Percentiles rank a stretch among this genome's conserved stretches.
Conservation (phyloP, 1,140 invertebrate species). For the Lepeophtheirus salmonis region DNA sequence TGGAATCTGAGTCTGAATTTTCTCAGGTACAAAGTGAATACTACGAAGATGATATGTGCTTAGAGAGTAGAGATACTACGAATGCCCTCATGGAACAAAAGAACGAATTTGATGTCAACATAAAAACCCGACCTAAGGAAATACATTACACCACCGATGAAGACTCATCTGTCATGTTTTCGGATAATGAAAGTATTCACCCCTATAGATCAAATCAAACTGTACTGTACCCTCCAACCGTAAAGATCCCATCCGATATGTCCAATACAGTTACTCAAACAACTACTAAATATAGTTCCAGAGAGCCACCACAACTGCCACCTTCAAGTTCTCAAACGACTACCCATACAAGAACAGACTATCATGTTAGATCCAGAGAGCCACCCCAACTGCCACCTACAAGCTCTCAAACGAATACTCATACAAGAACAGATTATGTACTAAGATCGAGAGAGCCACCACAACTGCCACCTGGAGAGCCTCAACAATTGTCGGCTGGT, state of each 20-base stretch:
- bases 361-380: not conserved
- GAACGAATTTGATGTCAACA: not conserved
- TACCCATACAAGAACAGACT: not conserved
- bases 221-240: no score
- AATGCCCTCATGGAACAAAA: not conserved
- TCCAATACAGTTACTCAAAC: no score
- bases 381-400: not conserved
- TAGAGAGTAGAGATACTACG: conserved; percentile 1
- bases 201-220: no score
- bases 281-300: not conserved
- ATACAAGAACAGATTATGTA: not conserved
- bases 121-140: not conserved
- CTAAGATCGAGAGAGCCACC: not conserved
- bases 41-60: not conserved
- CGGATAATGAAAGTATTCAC: not conserved
- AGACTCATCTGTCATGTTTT: not conserved
- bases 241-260: no score
- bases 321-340: not conserved
- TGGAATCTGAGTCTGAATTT: conserved; percentile 11
- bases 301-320: not conserved
- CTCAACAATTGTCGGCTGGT: no score
- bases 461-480: no score
- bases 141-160: not conserved
- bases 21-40: not conserved
- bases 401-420: not conserved